Evolutionary conservation across 2,888 invertebrate genomes (phyloP).

Genomic region (Drosophila demipolita): DNA sequence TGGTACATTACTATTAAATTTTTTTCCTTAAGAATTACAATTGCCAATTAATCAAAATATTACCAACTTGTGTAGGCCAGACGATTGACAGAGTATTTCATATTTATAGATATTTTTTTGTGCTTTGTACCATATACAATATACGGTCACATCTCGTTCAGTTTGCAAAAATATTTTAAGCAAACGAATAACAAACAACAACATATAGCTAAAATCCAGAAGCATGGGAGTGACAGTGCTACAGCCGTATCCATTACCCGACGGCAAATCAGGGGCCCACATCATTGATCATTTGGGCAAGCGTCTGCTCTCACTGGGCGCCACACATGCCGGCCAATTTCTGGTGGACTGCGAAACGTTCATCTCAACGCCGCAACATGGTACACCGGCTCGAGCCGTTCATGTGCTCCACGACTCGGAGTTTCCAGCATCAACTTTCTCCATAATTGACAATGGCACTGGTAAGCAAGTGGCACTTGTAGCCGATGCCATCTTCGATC

Average conservation of each 20-base stretch:
- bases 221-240: conserved; percentile 86
- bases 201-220: not conserved
- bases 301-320: conserved; percentile 92
- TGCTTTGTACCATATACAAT: fast-evolving
- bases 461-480: conserved; percentile 93
- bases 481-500: conserved; percentile 95
- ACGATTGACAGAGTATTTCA: not conserved
- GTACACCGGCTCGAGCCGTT: conserved; percentile 90
- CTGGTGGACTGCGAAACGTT: conserved; percentile 98
- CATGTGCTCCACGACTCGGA: conserved; percentile 98
- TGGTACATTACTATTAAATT: not conserved
- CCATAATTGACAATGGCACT: conserved; percentile 94
- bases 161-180: not conserved
- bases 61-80: not conserved
- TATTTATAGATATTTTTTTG: conserved; percentile 1
- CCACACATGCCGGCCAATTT: conserved; percentile 94
- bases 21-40: not conserved
- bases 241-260: conserved; percentile 94
- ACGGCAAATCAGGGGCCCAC: conserved; percentile 95
- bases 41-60: not conserved
- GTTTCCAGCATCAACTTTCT: conserved; percentile 97
- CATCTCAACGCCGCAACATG: conserved; percentile 89
- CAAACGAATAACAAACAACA: not conserved
- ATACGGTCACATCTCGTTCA: conserved; percentile 7
- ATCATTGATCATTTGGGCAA: conserved; percentile 95